A percentile compares a stretch with the other conserved stretches of the same genome.
phyloP scores from a whole-genome alignment of 2,113 vertebrate species.

The Microcebus murinus region DNA sequence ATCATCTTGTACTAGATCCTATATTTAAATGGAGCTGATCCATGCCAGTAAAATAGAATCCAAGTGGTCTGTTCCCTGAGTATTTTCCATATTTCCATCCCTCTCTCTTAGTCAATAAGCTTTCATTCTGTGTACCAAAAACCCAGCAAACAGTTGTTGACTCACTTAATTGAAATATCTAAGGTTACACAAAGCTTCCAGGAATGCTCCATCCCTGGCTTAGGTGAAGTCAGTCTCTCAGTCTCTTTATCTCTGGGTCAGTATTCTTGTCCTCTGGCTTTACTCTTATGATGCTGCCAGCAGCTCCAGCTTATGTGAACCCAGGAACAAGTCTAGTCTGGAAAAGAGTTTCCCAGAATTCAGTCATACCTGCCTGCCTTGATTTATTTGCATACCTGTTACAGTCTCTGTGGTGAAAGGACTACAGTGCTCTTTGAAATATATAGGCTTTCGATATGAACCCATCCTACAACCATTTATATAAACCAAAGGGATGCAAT shows the following conservation, averaged over 20 bases:
- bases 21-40: neutral
- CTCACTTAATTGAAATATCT: neutral
- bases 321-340: neutral
- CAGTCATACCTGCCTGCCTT: neutral
- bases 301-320: neutral
- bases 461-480: neutral
- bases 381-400: neutral
- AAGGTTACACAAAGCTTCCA: neutral
- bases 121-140: neutral
- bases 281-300: neutral
- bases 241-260: neutral
- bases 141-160: neutral
- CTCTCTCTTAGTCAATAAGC: neutral
- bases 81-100: neutral
- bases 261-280: neutral
- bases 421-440: neutral
- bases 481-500: neutral
- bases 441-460: neutral
- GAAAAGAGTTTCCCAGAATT: neutral
- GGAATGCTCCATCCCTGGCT: neutral
- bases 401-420: neutral
- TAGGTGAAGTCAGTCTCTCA: neutral
- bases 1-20: neutral
- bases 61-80: neutral
- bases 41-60: neutral